These are phyloP conservation scores for Cydia strobilella DNA, from an alignment of 1,140 invertebrate genomes.

Conservation along the genomic window DNA sequence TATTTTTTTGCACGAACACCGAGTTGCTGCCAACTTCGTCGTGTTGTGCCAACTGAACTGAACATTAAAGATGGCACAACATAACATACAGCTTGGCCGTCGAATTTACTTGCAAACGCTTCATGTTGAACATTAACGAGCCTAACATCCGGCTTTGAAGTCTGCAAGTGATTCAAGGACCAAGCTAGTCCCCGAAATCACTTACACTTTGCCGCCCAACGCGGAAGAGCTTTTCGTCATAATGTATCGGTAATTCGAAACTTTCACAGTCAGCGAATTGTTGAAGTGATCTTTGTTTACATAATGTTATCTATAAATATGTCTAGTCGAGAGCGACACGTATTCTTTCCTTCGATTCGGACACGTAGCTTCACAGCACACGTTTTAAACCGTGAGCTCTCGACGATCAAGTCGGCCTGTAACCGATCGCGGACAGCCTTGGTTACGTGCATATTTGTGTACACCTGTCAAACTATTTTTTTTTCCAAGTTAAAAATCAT, in stretches of 20 bases:
- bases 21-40: background rate
- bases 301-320: slow-evolving; percentile 33
- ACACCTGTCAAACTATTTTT: slow-evolving; percentile 59
- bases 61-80: background rate
- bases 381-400: slow-evolving; percentile 60
- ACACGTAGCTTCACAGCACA: slow-evolving; percentile 72
- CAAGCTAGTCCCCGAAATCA: slow-evolving; percentile 23
- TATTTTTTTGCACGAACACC: slow-evolving; percentile 45
- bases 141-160: background rate
- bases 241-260: slow-evolving; percentile 54
- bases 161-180: slow-evolving; percentile 26
- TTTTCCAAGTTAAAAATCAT: slow-evolving; percentile 63
- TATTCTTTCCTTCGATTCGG: slow-evolving; percentile 51
- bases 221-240: slow-evolving; percentile 60
- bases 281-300: slow-evolving; percentile 23
- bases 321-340: slow-evolving; percentile 61
- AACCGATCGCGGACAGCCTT: slow-evolving; percentile 71
- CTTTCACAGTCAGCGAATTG: slow-evolving; percentile 53
- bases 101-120: slow-evolving; percentile 18
- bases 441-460: slow-evolving; percentile 78
- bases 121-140: background rate
- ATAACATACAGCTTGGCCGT: slow-evolving; percentile 1
- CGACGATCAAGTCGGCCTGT: slow-evolving; percentile 71
- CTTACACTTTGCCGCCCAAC: slow-evolving; percentile 35
- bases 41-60: background rate